Percentiles rank a stretch among this genome's conserved stretches.
phyloP scores from a whole-genome alignment of 2,113 vertebrate genomes.

The Rallus limicola region DNA sequence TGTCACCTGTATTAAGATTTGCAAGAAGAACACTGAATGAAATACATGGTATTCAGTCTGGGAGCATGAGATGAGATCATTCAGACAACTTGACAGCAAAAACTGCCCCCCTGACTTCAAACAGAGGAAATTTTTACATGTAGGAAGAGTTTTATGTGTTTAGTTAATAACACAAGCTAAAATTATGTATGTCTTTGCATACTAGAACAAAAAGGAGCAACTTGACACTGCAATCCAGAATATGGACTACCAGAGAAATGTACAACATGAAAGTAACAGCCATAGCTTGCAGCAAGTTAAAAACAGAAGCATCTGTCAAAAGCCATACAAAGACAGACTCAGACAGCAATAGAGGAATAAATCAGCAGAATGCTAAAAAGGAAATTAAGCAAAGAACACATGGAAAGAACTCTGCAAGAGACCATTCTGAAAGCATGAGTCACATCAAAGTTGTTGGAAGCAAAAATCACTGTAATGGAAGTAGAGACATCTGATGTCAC shows the following conservation, averaged over 20 bases:
- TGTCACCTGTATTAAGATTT: neutral
- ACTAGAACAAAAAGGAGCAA: neutral
- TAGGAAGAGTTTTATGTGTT: neutral
- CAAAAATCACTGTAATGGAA: neutral
- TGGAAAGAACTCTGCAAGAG: neutral
- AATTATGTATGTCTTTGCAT: neutral
- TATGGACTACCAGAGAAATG: neutral
- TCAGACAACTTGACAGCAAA: neutral
- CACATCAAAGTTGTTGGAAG: neutral
- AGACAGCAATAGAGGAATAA: slow-evolving; percentile 2
- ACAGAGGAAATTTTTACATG: neutral
- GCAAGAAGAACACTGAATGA: neutral
- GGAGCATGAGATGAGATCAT: neutral
- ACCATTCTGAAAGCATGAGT: neutral
- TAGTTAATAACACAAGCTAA: neutral
- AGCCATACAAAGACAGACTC: neutral
- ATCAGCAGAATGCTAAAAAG: slow-evolving; percentile 28
- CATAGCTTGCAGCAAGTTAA: neutral
- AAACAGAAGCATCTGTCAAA: slow-evolving; percentile 21
- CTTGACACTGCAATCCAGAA: neutral
- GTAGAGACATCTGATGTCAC: neutral
- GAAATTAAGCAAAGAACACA: slow-evolving; percentile 21
- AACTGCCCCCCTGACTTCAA: neutral
- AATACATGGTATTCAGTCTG: neutral
- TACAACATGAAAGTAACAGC: neutral